These are phyloP conservation scores for Tonatia bakeri DNA, from an alignment of 2,113 vertebrate genomes.

Conservation along the genomic window DNA sequence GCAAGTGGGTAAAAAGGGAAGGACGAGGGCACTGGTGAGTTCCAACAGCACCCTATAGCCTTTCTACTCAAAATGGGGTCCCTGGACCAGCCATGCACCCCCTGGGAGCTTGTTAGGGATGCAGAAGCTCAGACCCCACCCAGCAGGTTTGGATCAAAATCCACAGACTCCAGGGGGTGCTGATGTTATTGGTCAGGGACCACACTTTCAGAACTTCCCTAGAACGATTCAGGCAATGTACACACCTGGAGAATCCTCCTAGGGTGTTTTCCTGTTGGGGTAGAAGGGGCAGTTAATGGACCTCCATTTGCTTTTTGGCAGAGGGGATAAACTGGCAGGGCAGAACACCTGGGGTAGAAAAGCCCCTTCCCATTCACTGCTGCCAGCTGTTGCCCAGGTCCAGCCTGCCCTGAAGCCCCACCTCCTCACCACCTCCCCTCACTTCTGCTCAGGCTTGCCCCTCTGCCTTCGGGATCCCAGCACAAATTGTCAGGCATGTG, in stretches of 20 bases:
- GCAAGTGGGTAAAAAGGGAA: neutral
- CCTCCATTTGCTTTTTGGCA: neutral
- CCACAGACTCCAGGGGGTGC: neutral
- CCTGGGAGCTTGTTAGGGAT: neutral
- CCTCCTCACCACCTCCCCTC: no score
- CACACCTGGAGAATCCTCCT: neutral
- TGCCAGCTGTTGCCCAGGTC: neutral
- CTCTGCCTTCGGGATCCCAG: neutral
- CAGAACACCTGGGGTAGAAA: neutral
- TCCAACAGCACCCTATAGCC: no score
- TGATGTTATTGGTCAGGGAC: neutral
- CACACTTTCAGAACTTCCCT: neutral
- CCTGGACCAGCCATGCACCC: accelerated
- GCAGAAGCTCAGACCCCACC: neutral
- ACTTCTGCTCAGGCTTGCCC: neutral
- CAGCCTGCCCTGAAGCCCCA: neutral
- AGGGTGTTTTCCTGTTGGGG: neutral
- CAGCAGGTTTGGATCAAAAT: neutral
- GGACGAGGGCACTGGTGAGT: neutral
- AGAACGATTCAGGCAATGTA: neutral
- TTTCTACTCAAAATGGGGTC: neutral
- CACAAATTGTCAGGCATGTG: accelerated
- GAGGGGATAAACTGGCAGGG: neutral
- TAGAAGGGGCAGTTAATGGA: neutral
- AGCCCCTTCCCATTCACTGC: neutral